Base-by-base conservation (phyloP, 2,888 invertebrate genomes). In the Coelinius sp. region DNA sequence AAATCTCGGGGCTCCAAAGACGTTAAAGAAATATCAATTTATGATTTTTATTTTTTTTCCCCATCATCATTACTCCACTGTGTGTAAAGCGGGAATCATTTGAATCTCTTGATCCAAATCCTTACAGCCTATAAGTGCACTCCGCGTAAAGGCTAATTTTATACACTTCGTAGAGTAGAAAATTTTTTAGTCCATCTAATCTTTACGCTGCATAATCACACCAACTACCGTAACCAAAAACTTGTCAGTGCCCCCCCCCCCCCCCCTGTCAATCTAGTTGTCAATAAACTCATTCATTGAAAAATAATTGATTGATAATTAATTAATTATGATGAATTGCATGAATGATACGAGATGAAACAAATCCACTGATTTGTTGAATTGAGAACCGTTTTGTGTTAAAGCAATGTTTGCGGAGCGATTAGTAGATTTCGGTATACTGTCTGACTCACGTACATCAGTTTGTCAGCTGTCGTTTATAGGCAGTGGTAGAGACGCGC, bases 341-440 rank as follows among this genome's bases (percentile, higher is more conserved):
- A 5, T 5, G n/a, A 44, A 17, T 35, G 35, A 22, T 59, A 20
- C 10, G 17, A 14, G 14, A 17, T 35, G 31, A n/a, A 22, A 1
- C 24, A 22, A 31, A 10, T 63, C 25, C 20, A 20, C 12, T 24
- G 35, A 53, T 59, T 59, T 53, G 24, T 67, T 68, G 64, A 74
- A 77, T 80, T 84, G 85, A 85, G 82, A 77, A 77, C 77, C 84
- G 52, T 78, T 79, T 81, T 65, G 71, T 70, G 74, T 81, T 81
- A 71, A 75, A 83, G 82, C 83, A 81, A 86, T 84, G 85, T 86
- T 86, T 84, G 84, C 80, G 80, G 84, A 79, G 83, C 83, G 86
- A 86, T 86, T 86, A 86, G 86, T 86, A 86, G 75, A 80, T 81
- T 79, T 81, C 81, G 82, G 81, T 83, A 81, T 86, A 86, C 86